Evolutionary conservation across 2,113 vertebrate genomes (phyloP), one percentile per base, ranked within the genome.

Genomic region (Paraplagusia blochii): DNA sequence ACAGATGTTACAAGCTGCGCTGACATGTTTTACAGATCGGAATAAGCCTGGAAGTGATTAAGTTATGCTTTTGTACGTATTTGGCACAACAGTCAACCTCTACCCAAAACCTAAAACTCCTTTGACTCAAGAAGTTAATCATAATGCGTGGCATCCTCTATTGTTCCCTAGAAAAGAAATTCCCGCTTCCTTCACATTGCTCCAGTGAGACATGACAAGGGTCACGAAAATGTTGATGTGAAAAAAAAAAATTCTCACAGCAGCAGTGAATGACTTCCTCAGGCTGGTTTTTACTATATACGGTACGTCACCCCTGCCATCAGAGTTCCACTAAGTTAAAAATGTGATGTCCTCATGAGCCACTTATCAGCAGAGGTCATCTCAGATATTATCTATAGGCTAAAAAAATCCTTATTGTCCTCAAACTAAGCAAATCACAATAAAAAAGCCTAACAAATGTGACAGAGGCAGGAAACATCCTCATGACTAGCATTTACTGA

Each of bases 21-120:
- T 9, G 33, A 54, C 56, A 62, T 76, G 61, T 64, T 84, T 59
- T 22, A 55, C 34, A 15, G 1, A 69, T 77, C 59, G 18, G 29
- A 15, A 64, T 38, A 4, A 9, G 15, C 48, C 72, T 86, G 79
- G 75, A 67, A 71, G 11, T 47, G 52, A 74, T 83, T 70, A 68
- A 44, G 13, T 13, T 57, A 34, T 39, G 19, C 38, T 62, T 43
- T 4, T 19, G 47, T 11, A 0, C 9, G 29, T 8, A 35, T 9
- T 50, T 58, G 52, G 63, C 18, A 45, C 42, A 55, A 44, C 48
- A 48, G 15, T 52, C 33, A 17, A 18, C 46, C 15, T 45, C 53
- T 29, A 64, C 13, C 9, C 47, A 60, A n/a, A n/a, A 44, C 19
- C 18, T 19, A 53, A 64, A 51, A 53, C 53, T 52, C 15, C 8